Evolutionary conservation across 2,797 vertebrate species (phyloP).

Genomic region (Notolepis coatsorum): DNA sequence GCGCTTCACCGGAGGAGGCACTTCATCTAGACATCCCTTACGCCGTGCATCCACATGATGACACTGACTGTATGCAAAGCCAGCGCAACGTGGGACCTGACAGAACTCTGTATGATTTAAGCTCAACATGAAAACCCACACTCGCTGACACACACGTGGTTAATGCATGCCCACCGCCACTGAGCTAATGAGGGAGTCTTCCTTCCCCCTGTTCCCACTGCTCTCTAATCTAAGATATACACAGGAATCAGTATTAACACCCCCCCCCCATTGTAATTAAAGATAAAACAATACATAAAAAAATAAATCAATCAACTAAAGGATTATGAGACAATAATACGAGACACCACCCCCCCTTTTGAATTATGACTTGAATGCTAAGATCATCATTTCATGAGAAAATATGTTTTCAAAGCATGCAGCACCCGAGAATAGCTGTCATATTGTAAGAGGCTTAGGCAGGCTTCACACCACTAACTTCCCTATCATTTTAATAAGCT

Average conservation of each 20-base stretch:
- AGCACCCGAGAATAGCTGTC: constrained; percentile 61
- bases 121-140: constrained; percentile 35
- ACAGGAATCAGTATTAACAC: not conserved
- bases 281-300: not conserved
- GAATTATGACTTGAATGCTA: constrained; percentile 44
- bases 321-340: not conserved
- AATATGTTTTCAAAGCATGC: constrained; percentile 58
- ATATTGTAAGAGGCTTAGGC: constrained; percentile 66
- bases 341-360: not conserved
- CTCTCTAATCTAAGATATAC: constrained; percentile 36
- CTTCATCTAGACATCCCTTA: constrained; percentile 54
- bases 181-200: constrained; percentile 32
- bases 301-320: not conserved
- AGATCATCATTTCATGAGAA: constrained; percentile 60
- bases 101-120: constrained; percentile 32
- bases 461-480: constrained; percentile 63
- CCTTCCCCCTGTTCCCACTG: constrained; percentile 5
- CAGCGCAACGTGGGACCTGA: constrained; percentile 50
- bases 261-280: not conserved
- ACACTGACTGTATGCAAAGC: constrained; percentile 46
- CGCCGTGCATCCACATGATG: constrained; percentile 58
- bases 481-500: constrained; percentile 74
- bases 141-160: constrained; percentile 30
- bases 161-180: constrained; percentile 35
- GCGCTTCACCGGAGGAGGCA: constrained; percentile 35